phyloP scores from a whole-genome alignment of 2,888 invertebrate genomes.

The Ptilodon capucinus region DNA sequence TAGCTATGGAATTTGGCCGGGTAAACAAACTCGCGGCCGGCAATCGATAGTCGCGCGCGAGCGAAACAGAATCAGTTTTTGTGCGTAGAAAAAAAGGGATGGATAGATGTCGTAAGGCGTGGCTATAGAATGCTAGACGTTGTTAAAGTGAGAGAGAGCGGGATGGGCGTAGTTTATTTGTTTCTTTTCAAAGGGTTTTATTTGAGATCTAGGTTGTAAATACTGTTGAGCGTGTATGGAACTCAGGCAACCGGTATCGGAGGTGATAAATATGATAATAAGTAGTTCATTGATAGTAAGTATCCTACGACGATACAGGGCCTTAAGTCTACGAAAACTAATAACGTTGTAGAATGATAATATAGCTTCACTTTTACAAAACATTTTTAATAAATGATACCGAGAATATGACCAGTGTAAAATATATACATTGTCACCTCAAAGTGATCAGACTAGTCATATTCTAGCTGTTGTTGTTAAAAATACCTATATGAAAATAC shows the following conservation, averaged over 20 bases:
- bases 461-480: no score
- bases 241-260: not conserved
- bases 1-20: conserved; percentile 61
- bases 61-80: conserved; percentile 41
- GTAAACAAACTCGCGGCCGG: conserved; percentile 63
- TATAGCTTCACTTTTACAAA: no score
- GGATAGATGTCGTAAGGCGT: conserved; percentile 63
- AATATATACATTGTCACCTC: no score
- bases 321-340: no score
- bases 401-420: no score
- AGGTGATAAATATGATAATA: no score
- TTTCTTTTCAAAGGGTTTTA: conserved; percentile 25
- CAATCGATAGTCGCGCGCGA: conserved; percentile 64
- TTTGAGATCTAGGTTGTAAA: conserved; percentile 46
- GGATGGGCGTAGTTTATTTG: conserved; percentile 36
- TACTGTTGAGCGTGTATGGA: conserved; percentile 42
- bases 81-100: conserved; percentile 49
- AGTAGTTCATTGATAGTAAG: no score
- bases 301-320: no score
- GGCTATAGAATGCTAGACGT: conserved; percentile 49
- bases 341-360: no score
- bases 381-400: no score
- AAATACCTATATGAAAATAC: no score
- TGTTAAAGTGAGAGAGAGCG: conserved; percentile 37
- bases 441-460: no score